A percentile compares a stretch with the other conserved stretches of the same genome.
Conservation (phyloP, 2,113 vertebrate genomes). For the Vulpes vulpes region DNA sequence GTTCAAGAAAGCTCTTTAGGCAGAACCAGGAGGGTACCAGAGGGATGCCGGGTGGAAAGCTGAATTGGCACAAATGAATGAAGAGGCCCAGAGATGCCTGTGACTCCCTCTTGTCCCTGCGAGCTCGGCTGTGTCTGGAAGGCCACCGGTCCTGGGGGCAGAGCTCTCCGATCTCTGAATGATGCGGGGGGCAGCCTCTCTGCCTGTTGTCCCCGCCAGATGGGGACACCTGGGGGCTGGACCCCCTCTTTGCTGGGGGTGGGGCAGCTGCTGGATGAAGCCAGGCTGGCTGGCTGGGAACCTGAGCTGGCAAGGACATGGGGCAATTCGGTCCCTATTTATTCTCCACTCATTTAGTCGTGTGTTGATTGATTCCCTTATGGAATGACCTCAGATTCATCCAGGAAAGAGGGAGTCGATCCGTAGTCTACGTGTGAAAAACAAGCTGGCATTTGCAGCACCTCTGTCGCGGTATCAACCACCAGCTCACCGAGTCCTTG, state of each 20-base stretch:
- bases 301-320: not conserved
- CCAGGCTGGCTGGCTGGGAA: not conserved
- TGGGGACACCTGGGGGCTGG: not conserved
- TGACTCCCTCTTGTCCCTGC: not conserved
- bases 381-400: not conserved
- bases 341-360: constrained; percentile 16
- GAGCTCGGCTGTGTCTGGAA: not conserved
- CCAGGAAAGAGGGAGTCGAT: not conserved
- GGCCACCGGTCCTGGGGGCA: not conserved
- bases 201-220: not conserved
- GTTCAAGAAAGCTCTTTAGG: not conserved
- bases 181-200: not conserved
- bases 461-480: not conserved
- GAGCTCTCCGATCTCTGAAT: not conserved
- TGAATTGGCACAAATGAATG: not conserved
- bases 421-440: not conserved
- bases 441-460: not conserved
- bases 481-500: not conserved
- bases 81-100: not conserved
- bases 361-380: not conserved
- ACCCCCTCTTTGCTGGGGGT: too few relatives aligned
- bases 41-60: not conserved
- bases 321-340: not conserved
- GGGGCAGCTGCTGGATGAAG: not conserved
- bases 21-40: not conserved